These are phyloP conservation scores for Gorsachius goisagi DNA, from an alignment of 2,113 vertebrate genomes.

Conservation along the genomic window DNA sequence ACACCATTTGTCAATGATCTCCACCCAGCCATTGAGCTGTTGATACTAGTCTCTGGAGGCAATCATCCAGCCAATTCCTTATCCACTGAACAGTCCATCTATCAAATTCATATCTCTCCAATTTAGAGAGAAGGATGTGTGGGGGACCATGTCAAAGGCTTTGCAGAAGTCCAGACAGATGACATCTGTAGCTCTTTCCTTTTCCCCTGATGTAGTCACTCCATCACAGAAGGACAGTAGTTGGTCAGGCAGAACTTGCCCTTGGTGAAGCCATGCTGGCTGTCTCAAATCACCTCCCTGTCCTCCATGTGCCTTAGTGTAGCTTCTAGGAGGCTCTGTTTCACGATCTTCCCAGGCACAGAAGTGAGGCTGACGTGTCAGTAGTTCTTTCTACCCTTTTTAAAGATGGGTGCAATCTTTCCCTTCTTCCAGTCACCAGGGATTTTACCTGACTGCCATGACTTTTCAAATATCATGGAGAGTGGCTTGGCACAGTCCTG, in stretches of 20 bases:
- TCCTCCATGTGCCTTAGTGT: background rate
- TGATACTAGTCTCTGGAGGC: background rate
- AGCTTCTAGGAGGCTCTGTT: background rate
- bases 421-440: background rate
- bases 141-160: background rate
- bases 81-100: background rate
- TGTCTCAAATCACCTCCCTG: background rate
- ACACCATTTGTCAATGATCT: background rate
- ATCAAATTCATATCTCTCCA: background rate
- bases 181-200: background rate
- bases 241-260: background rate
- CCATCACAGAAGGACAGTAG: background rate
- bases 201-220: background rate
- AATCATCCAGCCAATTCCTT: background rate
- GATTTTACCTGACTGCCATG: background rate
- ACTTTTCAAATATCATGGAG: background rate
- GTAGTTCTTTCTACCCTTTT: background rate
- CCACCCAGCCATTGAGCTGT: background rate
- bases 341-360: background rate
- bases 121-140: background rate
- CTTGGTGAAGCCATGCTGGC: background rate
- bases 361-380: background rate
- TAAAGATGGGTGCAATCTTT: background rate
- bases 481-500: background rate
- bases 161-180: background rate